phyloP scores from a whole-genome alignment of 2,113 vertebrate genomes.

The Seriola rivoliana region DNA sequence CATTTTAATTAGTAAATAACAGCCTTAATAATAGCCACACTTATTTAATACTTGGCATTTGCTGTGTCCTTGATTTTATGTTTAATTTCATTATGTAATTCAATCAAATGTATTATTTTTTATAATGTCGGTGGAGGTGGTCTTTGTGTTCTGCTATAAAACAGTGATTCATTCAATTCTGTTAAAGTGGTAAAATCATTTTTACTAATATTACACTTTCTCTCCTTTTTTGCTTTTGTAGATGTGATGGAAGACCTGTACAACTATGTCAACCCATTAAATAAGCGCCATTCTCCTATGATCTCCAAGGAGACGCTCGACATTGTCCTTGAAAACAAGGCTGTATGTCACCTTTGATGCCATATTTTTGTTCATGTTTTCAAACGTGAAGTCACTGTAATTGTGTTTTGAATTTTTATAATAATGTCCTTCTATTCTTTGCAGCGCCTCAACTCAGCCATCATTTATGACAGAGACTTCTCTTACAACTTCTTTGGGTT shows the following conservation, averaged over 20 bases:
- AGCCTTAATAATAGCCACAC: neutral
- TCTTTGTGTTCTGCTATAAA: neutral
- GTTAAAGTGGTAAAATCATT: neutral
- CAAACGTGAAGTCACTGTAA: neutral
- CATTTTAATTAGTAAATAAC: no score
- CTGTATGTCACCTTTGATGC: conserved; percentile 82
- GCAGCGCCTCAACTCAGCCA: conserved; percentile 96
- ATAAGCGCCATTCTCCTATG: conserved; percentile 93
- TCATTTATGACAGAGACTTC: conserved; percentile 97
- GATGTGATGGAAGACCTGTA: conserved; percentile 99
- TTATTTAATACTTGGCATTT: no score
- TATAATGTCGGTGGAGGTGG: neutral
- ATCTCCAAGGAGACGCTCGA: conserved; percentile 92
- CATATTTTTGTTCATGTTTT: neutral
- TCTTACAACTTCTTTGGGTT: conserved; percentile 99
- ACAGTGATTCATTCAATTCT: neutral
- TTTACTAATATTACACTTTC: neutral
- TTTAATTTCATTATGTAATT: no score
- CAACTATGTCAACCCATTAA: conserved; percentile 93
- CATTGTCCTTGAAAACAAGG: conserved; percentile 92
- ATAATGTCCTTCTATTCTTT: neutral
- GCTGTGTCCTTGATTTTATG: no score
- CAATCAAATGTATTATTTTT: no score
- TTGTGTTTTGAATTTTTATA: neutral
- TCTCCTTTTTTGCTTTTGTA: conserved; percentile 59